Conservation (phyloP, 2,888 invertebrate genomes). For the Phengaris arion region DNA sequence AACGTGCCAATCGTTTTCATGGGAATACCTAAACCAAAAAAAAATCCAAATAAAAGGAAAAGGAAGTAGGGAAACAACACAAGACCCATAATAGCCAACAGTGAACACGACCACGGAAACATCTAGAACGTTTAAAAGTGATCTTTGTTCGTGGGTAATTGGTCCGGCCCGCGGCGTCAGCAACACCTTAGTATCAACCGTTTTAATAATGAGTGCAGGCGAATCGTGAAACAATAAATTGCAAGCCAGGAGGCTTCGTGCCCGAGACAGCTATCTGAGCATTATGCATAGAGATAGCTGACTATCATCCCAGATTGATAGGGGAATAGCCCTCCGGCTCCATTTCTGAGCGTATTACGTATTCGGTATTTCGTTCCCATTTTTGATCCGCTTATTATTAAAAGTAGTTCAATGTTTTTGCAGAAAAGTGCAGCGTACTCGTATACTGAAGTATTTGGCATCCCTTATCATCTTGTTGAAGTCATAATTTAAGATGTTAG, state of each 20-base stretch:
- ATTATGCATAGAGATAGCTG: conserved; percentile 76
- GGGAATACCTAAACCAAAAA: too few relatives aligned
- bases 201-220: conserved; percentile 78
- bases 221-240: conserved; percentile 81
- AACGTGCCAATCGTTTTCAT: too few relatives aligned
- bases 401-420: not conserved
- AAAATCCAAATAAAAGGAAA: too few relatives aligned
- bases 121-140: conserved; percentile 21
- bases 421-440: too few relatives aligned
- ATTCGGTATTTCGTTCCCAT: conserved; percentile 41
- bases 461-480: too few relatives aligned
- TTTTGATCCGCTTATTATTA: not conserved
- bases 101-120: conserved; percentile 13
- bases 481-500: too few relatives aligned
- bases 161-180: conserved; percentile 72
- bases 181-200: conserved; percentile 79
- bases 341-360: conserved; percentile 25
- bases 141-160: conserved; percentile 57
- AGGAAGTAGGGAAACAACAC: not conserved
- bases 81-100: not conserved
- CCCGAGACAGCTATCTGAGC: conserved; percentile 77
- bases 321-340: conserved; percentile 74
- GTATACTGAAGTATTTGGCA: too few relatives aligned
- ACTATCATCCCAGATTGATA: conserved; percentile 79
- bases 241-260: conserved; percentile 79